These are phyloP conservation scores for Xylocopa sonorina DNA, from an alignment of 1,140 invertebrate species.

Conservation along the genomic window DNA sequence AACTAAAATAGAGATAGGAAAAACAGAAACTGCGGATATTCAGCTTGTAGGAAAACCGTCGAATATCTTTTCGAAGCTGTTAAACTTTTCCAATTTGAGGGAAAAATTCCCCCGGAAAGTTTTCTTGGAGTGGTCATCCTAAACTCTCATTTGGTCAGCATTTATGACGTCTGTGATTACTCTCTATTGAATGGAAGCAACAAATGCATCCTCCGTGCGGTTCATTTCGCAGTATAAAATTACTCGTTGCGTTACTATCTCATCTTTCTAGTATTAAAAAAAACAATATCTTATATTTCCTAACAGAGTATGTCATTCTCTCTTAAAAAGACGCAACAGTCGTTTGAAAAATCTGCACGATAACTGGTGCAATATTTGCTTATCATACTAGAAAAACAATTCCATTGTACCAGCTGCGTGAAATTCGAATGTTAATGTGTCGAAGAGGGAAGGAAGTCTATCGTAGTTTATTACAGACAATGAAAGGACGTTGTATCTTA, in stretches of 20 bases:
- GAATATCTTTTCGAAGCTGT: conserved; percentile 21
- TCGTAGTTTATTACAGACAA: no score
- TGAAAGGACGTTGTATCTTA: no score
- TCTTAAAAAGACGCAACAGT: no score
- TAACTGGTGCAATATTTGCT: no score
- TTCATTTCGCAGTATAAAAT: neutral
- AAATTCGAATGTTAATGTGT: no score
- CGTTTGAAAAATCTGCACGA: no score
- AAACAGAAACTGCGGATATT: neutral
- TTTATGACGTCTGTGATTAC: conserved; percentile 28
- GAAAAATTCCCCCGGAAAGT: conserved; percentile 8
- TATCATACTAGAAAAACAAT: no score
- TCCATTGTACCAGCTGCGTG: no score
- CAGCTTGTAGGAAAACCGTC: neutral
- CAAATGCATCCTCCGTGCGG: neutral
- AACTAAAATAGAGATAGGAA: neutral
- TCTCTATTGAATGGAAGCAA: conserved; percentile 5
- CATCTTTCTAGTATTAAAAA: neutral
- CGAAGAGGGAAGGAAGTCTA: no score
- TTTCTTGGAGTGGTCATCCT: conserved; percentile 17
- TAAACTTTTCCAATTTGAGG: conserved; percentile 29
- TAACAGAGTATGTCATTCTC: no score
- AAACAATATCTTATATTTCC: neutral
- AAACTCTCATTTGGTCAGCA: conserved; percentile 15
- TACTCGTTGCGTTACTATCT: neutral